Conservation (phyloP, 2,888 invertebrate genomes). For the Philonicus albiceps region DNA sequence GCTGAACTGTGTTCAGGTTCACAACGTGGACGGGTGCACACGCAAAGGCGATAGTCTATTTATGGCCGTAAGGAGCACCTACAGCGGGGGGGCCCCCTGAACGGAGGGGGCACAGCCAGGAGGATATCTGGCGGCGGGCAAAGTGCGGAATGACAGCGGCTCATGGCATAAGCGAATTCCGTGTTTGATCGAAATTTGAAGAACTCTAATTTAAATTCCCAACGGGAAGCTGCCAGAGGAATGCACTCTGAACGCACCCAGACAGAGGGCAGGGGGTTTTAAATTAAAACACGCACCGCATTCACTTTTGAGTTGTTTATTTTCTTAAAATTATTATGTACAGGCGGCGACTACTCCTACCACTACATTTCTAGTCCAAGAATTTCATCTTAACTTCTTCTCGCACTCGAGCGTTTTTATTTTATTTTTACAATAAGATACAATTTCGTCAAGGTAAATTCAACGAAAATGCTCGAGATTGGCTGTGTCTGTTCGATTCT, state of each 20-base stretch:
- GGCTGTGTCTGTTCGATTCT: not conserved
- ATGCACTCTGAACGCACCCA: not conserved
- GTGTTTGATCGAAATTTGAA: not conserved
- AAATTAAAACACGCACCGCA: not conserved
- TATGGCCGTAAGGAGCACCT: not conserved
- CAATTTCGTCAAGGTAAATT: not conserved
- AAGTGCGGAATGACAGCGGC: not conserved
- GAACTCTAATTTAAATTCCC: not conserved
- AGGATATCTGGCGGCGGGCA: not conserved
- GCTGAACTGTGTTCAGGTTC: constrained; percentile 24
- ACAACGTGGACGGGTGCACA: not conserved
- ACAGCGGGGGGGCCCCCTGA: not conserved
- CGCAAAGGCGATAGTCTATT: constrained; percentile 11
- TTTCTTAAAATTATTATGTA: constrained; percentile 18
- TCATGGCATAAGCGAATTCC: not conserved
- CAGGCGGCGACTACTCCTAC: not conserved
- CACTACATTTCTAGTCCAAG: not conserved
- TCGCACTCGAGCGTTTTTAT: not conserved
- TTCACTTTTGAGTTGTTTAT: constrained; percentile 5
- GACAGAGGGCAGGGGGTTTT: not conserved
- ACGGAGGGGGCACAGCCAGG: not conserved
- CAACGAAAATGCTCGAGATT: not conserved
- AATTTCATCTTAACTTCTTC: not conserved
- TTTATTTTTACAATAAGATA: not conserved
- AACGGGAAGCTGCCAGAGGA: not conserved